Conservation (phyloP, 2,797 vertebrate species). For the Sebastes miniatus region DNA sequence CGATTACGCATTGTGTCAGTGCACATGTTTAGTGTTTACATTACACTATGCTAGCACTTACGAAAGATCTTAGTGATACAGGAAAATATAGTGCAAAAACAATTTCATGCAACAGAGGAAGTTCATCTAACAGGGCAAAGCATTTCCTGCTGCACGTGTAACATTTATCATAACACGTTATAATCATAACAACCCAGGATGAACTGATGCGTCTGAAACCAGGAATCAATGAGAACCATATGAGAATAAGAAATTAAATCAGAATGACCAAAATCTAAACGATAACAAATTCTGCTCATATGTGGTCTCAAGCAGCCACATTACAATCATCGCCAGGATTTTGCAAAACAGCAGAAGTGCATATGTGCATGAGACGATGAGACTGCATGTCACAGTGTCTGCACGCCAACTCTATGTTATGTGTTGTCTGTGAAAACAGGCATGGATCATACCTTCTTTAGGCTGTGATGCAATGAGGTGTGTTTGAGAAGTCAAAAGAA, state of each 20-base stretch:
- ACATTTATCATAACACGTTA: neutral
- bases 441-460: slow-evolving; percentile 4
- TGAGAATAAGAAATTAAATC: neutral
- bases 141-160: neutral
- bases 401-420: neutral
- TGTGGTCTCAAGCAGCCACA: neutral
- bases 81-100: neutral
- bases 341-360: neutral
- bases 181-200: neutral
- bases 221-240: neutral
- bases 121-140: no score
- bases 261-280: neutral
- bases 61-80: no score
- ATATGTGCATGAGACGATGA: neutral
- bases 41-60: neutral
- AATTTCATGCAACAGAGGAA: neutral
- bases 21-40: neutral
- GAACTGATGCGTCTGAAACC: neutral
- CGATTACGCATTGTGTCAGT: neutral
- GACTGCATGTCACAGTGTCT: neutral
- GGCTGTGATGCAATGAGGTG: slow-evolving; percentile 21
- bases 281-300: neutral
- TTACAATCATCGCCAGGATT: neutral
- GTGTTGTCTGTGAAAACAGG: neutral
- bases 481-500: slow-evolving; percentile 11